Evolutionary conservation across 2,113 vertebrate species (phyloP).

Genomic region (Osmerus mordax): DNA sequence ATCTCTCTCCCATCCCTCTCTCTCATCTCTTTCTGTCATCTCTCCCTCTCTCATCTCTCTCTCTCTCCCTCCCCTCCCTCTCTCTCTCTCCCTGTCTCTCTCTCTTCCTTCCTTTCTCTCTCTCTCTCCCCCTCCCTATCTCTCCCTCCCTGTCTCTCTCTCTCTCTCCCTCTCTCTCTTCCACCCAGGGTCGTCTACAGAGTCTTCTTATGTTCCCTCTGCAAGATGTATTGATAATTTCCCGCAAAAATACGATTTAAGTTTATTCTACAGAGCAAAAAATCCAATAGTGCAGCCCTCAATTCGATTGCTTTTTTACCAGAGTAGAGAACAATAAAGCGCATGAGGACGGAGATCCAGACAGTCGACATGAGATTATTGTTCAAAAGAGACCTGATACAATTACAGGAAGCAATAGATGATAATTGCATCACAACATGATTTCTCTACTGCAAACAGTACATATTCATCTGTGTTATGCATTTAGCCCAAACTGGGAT

Average conservation of each 20-base stretch:
- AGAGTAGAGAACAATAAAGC: slow-evolving; percentile 98
- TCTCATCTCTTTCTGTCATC: no score
- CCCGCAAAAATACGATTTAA: slow-evolving; percentile 96
- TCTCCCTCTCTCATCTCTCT: neutral
- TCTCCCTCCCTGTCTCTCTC: slow-evolving; percentile 4
- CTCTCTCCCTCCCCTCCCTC: no score
- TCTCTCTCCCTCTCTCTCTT: slow-evolving; percentile 42
- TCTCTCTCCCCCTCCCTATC: slow-evolving; percentile 35
- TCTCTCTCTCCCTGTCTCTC: no score
- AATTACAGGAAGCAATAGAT: slow-evolving; percentile 95
- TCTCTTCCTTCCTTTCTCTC: no score
- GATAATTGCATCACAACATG: slow-evolving; percentile 92
- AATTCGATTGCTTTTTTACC: slow-evolving; percentile 94
- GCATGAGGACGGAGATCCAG: slow-evolving; percentile 83
- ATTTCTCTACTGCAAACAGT: slow-evolving; percentile 71
- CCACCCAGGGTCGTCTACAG: slow-evolving; percentile 73
- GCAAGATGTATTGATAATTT: slow-evolving; percentile 98
- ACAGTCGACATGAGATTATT: slow-evolving; percentile 86
- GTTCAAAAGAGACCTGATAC: slow-evolving; percentile 90
- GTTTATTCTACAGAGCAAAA: slow-evolving; percentile 93
- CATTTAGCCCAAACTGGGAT: slow-evolving; percentile 59
- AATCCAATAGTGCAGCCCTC: slow-evolving; percentile 90
- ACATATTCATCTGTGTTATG: slow-evolving; percentile 74
- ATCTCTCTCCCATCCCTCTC: no score
- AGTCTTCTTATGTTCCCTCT: slow-evolving; percentile 92